Evolutionary conservation across 2,888 invertebrate genomes (phyloP).

Genomic region (Entomobrya proxima): DNA sequence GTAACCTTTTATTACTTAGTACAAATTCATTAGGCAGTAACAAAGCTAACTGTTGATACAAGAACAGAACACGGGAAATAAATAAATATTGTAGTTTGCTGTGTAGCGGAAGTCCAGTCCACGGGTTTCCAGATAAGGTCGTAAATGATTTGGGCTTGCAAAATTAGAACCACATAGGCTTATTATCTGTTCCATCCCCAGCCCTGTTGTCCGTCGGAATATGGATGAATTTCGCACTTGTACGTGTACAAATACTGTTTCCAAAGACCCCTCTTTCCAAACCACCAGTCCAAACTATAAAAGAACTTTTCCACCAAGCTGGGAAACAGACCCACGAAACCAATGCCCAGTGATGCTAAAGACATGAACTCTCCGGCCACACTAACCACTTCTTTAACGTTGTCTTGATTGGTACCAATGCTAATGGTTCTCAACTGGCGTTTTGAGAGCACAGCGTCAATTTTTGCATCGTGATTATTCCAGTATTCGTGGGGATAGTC

Average conservation of each 20-base stretch:
- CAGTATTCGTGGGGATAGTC: conserved; percentile 47
- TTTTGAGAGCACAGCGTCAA: neutral
- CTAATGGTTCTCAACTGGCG: conserved; percentile 12
- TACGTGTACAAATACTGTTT: conserved; percentile 52
- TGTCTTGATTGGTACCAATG: conserved; percentile 7
- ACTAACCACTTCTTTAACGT: conserved; percentile 16
- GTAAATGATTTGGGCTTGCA: neutral
- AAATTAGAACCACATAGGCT: neutral
- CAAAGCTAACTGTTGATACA: no score
- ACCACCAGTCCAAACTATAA: conserved; percentile 52
- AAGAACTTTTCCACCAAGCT: conserved; percentile 39
- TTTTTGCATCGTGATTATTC: neutral
- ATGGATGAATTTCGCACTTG: conserved; percentile 44
- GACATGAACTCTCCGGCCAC: neutral
- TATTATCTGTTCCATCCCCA: conserved; percentile 7
- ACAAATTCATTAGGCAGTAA: no score
- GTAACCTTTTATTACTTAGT: no score
- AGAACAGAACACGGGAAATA: no score
- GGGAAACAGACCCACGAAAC: conserved; percentile 32
- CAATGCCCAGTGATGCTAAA: neutral
- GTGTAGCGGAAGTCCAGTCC: no score
- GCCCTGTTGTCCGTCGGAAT: conserved; percentile 26
- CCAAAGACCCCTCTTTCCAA: conserved; percentile 46
- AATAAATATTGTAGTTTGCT: no score
- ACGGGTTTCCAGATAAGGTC: no score